These are phyloP conservation scores for Parus major DNA, from an alignment of 2,113 vertebrate genomes.

Conservation along the genomic window DNA sequence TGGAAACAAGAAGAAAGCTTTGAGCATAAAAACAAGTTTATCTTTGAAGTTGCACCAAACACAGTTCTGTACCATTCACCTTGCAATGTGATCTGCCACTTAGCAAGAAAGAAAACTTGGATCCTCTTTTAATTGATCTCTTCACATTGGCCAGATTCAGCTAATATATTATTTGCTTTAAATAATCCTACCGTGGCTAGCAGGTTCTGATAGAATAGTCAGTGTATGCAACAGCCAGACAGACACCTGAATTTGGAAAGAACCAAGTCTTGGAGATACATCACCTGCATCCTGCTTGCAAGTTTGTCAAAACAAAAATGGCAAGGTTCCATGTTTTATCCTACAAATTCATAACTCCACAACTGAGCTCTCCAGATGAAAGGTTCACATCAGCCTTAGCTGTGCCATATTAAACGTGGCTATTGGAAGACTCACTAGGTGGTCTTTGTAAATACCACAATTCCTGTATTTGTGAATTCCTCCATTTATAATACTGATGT, in stretches of 20 bases:
- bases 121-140: not conserved
- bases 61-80: not conserved
- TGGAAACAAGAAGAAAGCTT: not conserved
- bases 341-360: not conserved
- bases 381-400: not conserved
- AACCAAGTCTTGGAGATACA: not conserved
- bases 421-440: not conserved
- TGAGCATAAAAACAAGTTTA: not conserved
- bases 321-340: not conserved
- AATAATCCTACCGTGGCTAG: not conserved
- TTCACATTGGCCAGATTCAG: not conserved
- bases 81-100: not conserved
- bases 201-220: not conserved
- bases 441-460: constrained; percentile 14
- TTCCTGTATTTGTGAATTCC: not conserved
- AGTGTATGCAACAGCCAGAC: not conserved
- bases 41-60: not conserved
- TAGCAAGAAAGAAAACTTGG: not conserved
- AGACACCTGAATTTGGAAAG: not conserved
- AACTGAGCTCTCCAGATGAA: not conserved
- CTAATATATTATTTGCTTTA: not conserved
- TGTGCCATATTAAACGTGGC: constrained; percentile 18
- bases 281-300: not conserved
- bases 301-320: not conserved
- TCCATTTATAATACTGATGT: not conserved